Conservation (phyloP, 2,888 invertebrate species). For the Tribolium freemani region DNA sequence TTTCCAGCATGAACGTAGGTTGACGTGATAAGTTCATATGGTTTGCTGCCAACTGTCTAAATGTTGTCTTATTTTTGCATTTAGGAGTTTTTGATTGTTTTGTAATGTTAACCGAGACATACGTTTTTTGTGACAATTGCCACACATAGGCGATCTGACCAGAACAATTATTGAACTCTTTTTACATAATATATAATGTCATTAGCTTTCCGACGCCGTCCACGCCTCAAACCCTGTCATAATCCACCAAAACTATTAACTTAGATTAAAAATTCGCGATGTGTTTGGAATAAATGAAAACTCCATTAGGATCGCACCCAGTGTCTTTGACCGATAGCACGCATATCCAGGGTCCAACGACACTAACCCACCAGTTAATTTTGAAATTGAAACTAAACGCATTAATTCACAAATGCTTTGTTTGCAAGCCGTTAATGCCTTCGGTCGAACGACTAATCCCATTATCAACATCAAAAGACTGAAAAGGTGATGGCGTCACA, state of each 20-base stretch:
- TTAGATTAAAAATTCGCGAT: background rate
- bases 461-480: conserved; percentile 30
- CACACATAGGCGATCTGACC: no score
- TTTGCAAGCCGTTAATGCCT: conserved; percentile 16
- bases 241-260: no score
- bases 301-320: background rate
- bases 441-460: conserved; percentile 17
- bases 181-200: no score
- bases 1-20: no score
- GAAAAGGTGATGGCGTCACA: background rate
- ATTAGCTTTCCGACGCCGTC: background rate
- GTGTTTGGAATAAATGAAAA: background rate
- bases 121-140: no score
- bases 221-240: background rate
- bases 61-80: no score
- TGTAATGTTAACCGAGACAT: no score
- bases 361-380: conserved; percentile 24
- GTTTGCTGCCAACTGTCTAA: no score
- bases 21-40: no score
- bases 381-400: conserved; percentile 30
- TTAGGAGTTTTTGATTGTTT: no score
- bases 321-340: conserved; percentile 1
- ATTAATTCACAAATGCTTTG: conserved; percentile 23
- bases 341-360: background rate
- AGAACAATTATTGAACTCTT: no score